Evolutionary conservation across 2,797 vertebrate species (phyloP), one percentile per base, ranked within the genome.

Genomic region (Macropodus opercularis): DNA sequence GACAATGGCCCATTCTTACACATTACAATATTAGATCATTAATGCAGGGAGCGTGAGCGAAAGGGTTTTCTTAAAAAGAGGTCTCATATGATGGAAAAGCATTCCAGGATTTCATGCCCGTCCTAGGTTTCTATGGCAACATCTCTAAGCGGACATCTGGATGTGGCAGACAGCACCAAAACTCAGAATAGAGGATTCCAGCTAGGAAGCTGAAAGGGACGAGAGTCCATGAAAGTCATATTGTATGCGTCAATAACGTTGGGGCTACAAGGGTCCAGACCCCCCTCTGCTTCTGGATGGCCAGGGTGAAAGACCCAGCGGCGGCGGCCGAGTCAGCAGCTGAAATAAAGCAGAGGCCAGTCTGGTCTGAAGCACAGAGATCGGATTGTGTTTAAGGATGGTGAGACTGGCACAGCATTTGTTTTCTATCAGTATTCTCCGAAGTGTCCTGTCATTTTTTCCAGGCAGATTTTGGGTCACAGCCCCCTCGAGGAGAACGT

Each of bases 361-460:
- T 39, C 67, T 69, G 73, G 59, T 43, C 53, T 67, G 7, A 68
- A 44, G 80, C 76, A 82, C 70, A 79, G 80, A 72, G 77, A 77
- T 86, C 74, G 76, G 79, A 79, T 77, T 77, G 79, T 82, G 72
- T 69, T 72, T 80, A 73, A 80, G 58, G 78, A 80, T 77, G 80
- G 80, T 49, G 44, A 77, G 75, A 69, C 69, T 77, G 84, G 79
- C 79, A 84, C 78, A 75, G 80, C 81, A 81, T 89, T 85, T 83
- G 87, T 86, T 87, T 90, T 89, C 82, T 85, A 89, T 89, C 85
- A 81, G 76, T 38, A 73, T 21, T 21, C 77, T 81, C 56, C 63
- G 82, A 91, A 82, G 83, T 87, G 85, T 88, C 86, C 80, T 89
- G 81, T 91, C 85, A 90, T 75, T 88, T 92, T 92, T 92, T 92